Evolutionary conservation across 2,113 vertebrate species (phyloP), one percentile per base, ranked within the genome.

Genomic region (Microtus oregoni): DNA sequence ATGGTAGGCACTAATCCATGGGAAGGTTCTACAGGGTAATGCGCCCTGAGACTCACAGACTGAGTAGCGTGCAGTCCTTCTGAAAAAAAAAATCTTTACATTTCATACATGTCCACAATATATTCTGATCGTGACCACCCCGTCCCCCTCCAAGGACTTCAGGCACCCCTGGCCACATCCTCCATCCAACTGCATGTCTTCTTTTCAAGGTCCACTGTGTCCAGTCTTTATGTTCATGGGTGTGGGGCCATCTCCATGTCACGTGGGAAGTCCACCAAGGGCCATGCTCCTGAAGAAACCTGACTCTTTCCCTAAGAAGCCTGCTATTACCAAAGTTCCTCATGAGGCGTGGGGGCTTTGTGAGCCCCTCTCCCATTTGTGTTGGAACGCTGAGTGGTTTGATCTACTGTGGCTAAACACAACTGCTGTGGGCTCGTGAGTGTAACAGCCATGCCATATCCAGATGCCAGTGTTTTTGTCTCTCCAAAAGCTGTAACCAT

Each of bases 1-100:
- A 1, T 22, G 8, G 38, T 11, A 4, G 0, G 0, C 0, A 17
- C 17, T n/a, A 24, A 1, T 3, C 4, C 3, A 1, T 0, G 15
- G n/a, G 83, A 26, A 47, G 38, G 26, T 15, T 50, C 55, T 3
- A 0, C 3, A 41, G n/a, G 30, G 1, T 4, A 0, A 50, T 4
- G 24, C 4, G 12, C n/a, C 15, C 15, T 8, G 2, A 65, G 17
- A 63, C 55, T 38, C 55, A 38, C 2, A 26, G 35, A 14, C 6
- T 82, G 35, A 61, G 13, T 55, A 55, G 2, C 35, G 35, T 1
- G 26, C 22, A 28, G 35, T 61, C 55, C 55, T 3, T 28, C 15
- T 61, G 4, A 63, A 61, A 55, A 14, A 5, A 81, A 2, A 5
- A 0, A 63, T 63, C 35, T 63, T 61, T 41, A n/a, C n/a, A 17